Base-by-base conservation (phyloP, 2,888 invertebrate genomes). In the Drosophila ochracea region DNA sequence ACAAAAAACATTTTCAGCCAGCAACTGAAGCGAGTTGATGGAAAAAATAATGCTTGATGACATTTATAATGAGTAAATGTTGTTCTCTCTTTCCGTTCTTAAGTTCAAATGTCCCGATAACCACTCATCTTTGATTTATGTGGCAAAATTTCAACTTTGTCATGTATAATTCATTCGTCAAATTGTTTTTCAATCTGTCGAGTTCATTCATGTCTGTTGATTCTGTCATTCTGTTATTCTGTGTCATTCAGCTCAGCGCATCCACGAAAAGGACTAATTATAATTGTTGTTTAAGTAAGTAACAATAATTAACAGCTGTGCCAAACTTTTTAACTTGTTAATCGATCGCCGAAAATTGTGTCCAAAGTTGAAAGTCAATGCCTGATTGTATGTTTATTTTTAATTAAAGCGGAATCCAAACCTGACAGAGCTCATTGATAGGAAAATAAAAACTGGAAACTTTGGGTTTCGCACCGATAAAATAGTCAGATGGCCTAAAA, bases 31-130 rank as follows among this genome's bases (percentile, higher is more conserved):
- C 66, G 68, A 90, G 82, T 74, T 84, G 90, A 78, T 87, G 88
- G 85, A 73, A 68, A 84, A 88, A 78, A 84, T 84, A 90, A 88
- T 84, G 76, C 77, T 65, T 84, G 80, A 84, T 90, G 84, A 82
- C 90, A 88, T 84, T 84, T 79, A 88, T 88, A 84, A 88, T 88
- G 83, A 90, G 85, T 64, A 69, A 90, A 84, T 82, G 74, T 63
- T 84, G 73, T 69, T 53, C 33, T 47, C 13, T 64, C n/a, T 28
- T 43, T 50, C 33, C 61, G 61, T 35, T 61, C 35, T 43, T 39
- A 59, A 54, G 50, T 77, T 61, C 50, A 50, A 64, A 65, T 33
- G 60, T 28, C 19, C 30, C 30, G 37, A 35, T 25, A 50, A 33
- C 11, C 41, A 13, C 21, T 11, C 43, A 39, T 19, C 41, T 30